Base-by-base conservation (phyloP, 1,140 invertebrate genomes). In the Diprion similis region DNA sequence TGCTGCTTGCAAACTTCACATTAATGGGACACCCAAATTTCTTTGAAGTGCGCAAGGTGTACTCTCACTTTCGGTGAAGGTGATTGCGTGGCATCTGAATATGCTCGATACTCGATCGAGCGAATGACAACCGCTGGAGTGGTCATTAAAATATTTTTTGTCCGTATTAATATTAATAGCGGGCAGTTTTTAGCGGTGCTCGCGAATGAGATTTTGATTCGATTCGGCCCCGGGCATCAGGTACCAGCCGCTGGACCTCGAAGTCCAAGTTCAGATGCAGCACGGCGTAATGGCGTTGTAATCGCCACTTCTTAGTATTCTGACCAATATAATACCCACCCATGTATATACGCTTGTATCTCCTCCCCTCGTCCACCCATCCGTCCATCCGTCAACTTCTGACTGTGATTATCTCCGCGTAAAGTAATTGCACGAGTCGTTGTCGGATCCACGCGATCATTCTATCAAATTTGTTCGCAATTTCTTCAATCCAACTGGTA, bases 121-220 rank as follows among this genome's bases (percentile, higher is more conserved):
- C 51, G 51, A 13, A 59, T 59, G 51, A 59, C 51, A 59, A 59
- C 51, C 51, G 51, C 51, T 59, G 51, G 11, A 59, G 51, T 9
- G 51, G 51, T 59, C 51, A 59, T 59, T 59, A 59, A 59, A 59
- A 59, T 8, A 15, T 59, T 59, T 59, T 59, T 59, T 59, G 51
- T 17, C 9, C 51, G 51, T 59, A 59, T 59, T 59, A 59, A 15
- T 59, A 59, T 59, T 59, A 59, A 59, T 59, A 59, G 51, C 51
- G 51, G 51, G 51, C 8, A 59, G 51, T 59, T 59, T 59, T 59
- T 59, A 59, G 51, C 51, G 51, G 51, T 13, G 51, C 51, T 59
- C 51, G 51, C n/a, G 51, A 15, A 59, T 59, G 51, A 59, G 51
- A 59, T 59, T 59, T 59, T 59, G 51, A 59, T 59, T 59, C 51